Base-by-base conservation (phyloP, 2,888 invertebrate species). In the Hypena proboscidalis region DNA sequence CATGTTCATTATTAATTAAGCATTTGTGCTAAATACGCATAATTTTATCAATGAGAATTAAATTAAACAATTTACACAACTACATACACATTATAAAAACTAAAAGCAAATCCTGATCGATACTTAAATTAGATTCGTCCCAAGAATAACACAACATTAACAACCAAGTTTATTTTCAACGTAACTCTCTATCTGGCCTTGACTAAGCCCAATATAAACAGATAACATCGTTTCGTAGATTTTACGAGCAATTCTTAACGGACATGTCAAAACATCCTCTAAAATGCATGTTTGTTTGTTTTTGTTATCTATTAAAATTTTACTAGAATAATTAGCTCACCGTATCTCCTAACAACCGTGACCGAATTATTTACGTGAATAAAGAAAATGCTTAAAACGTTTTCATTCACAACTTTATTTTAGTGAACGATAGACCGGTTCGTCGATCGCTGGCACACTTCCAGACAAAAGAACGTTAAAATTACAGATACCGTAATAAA, bases 121-220 rank as follows among this genome's bases (percentile, higher is more conserved):
- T 7, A 11, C 10, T 4, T 26, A 13, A 7, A 14, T 14, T 14
- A 26, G n/a, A 14, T 14, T 11, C 26, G 6, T 14, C 26, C 13
- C 26, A 3, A 25, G 4, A 25, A 7, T 13, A 23, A 15, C 14
- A 5, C 10, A 10, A n/a, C 13, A 20, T 13, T 26, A 26, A 26
- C 27, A 27, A 21, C 8, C 4, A 21, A 22, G 8, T 42, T 19
- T 36, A 42, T 36, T 38, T 41, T 49, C 21, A 31, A 45, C 38
- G 11, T 36, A 26, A 41, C 21, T 14, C 60, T 65, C 43, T 50
- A 55, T 54, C 42, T 56, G 70, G 70, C 78, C 78, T 77, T 79
- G 72, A 55, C 42, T 54, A 32, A 50, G 47, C 63, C 57, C 57
- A 69, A 71, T 56, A 56, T 63, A 76, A 73, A 70, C 73, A 71